Conservation (phyloP, 2,113 vertebrate species). For the Myotis brandtii region DNA sequence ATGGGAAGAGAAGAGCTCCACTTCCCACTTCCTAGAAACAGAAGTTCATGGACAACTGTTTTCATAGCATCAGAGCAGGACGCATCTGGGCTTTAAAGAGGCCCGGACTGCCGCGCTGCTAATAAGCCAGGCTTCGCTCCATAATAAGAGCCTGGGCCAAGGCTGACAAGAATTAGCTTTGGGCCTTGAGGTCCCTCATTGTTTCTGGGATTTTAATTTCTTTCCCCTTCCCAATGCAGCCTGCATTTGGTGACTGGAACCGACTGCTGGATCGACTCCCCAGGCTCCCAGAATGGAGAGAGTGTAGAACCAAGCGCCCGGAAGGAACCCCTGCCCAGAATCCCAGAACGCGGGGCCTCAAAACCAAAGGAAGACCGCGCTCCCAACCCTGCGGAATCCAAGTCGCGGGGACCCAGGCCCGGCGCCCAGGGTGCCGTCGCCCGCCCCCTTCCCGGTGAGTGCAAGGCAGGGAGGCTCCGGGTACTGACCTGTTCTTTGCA, state of each 20-base stretch:
- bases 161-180: slow-evolving; percentile 6
- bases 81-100: not conserved
- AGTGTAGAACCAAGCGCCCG: not conserved
- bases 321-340: not conserved
- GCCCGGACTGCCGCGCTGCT: not conserved
- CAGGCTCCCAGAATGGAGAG: not conserved
- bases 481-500: slow-evolving; percentile 97
- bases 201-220: slow-evolving; percentile 43
- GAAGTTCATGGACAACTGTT: not conserved
- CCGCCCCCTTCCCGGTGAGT: not conserved
- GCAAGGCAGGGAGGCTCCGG: not conserved
- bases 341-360: not conserved
- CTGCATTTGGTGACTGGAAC: not conserved
- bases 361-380: not conserved
- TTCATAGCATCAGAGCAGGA: not conserved
- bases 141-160: not conserved
- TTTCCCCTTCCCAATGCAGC: not conserved
- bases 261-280: not conserved
- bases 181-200: not conserved
- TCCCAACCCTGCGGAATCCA: not conserved
- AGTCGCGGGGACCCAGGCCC: not conserved
- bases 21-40: slow-evolving; percentile 11
- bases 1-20: not conserved
- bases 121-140: not conserved
- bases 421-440: not conserved